These are phyloP conservation scores for Gadopsis bispinosus DNA, from an alignment of 2,797 vertebrate genomes.

Conservation along the genomic window DNA sequence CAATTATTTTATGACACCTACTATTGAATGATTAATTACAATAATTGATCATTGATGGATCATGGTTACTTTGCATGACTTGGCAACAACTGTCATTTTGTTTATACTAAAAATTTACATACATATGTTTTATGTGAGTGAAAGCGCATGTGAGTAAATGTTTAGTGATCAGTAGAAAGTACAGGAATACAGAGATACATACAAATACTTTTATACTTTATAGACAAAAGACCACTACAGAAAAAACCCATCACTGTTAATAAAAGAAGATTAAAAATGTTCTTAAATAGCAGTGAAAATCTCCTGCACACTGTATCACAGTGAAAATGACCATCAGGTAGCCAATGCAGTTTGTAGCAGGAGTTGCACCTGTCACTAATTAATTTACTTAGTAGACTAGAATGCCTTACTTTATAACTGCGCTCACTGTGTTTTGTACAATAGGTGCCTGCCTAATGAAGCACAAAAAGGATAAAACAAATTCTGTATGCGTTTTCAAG, in stretches of 20 bases:
- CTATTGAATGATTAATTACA: conserved; percentile 9
- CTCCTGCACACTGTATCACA: not conserved
- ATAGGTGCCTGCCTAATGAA: not conserved
- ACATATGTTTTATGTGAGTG: not conserved
- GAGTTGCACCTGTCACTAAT: not conserved
- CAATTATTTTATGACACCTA: conserved; percentile 7
- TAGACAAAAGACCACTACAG: not conserved
- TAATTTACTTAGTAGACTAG: not conserved
- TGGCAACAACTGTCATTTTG: not conserved
- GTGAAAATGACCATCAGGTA: not conserved
- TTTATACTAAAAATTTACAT: not conserved
- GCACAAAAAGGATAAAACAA: not conserved
- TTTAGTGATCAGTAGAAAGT: conserved; percentile 7
- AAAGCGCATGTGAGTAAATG: not conserved
- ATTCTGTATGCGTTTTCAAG: not conserved
- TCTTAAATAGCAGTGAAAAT: not conserved
- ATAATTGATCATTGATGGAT: conserved; percentile 5
- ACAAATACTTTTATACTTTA: not conserved
- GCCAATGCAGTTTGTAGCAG: not conserved
- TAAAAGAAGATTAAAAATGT: not conserved
- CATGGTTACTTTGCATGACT: not conserved
- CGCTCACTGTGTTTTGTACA: not conserved
- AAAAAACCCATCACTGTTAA: not conserved
- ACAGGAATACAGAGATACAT: not conserved
- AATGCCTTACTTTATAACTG: not conserved